Base-by-base conservation (phyloP, 2,888 invertebrate genomes). In the Sphaeridia pumilis region DNA sequence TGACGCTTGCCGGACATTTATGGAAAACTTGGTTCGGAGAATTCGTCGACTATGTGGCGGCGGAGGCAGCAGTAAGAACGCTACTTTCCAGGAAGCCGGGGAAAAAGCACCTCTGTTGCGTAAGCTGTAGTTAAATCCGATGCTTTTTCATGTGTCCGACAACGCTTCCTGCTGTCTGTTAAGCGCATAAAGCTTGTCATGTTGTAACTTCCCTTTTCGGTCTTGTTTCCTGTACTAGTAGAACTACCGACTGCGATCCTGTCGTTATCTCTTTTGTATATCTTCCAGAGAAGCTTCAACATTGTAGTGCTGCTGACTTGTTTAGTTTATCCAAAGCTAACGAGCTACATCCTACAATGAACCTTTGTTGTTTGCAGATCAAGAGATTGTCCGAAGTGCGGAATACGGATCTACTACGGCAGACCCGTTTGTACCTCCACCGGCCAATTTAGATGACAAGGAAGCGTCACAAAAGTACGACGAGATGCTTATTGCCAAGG, bases 401-500 rank as follows among this genome's bases (percentile, higher is more conserved):
- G 38, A 38, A 38, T 31, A 31, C 31, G 12, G 20, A 17, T 14
- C 17, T 5, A 17, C 38, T 17, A 5, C 17, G 10, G 38, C 5
- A 5, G 38, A 17, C 7, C 38, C 38, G 7, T 38, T 38, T 20
- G 4, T 14, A 17, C 17, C 12, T 38, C 17, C 17, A 7, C 7
- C 12, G 5, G 12, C 7, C 38, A 38, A 5, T 5, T 17, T 38
- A 5, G 38, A 52, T 26, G 54, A 49, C 36, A 55, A 55, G 27
- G 60, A 61, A 53, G 52, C 56, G 26, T 49, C 59, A 3, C 59
- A 64, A 46, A 51, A 52, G 17, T 38, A 58, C 36, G 62, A 64
- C 45, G 60, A 62, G 49, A 52, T 64, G 20, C 57, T 64, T 20
- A 59, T 64, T 53, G 49, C 60, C 25, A 59, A 58, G 28, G 63